Evolutionary conservation across 2,113 vertebrate genomes (phyloP).

Genomic region (Phrynocephalus versicolor): DNA sequence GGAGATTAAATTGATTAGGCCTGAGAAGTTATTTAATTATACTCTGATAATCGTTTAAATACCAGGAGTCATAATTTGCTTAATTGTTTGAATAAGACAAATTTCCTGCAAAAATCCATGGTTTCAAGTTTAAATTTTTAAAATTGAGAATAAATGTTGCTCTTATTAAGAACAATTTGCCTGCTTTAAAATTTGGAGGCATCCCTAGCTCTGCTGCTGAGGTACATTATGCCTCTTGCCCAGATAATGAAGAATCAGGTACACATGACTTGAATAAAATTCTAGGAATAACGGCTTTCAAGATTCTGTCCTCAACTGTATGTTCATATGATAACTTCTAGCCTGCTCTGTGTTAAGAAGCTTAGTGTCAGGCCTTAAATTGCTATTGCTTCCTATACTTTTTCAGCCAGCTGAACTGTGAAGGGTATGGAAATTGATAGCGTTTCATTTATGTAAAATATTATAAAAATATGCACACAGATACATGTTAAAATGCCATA

Average conservation of each 20-base stretch:
- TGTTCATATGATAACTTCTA: not conserved
- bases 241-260: not conserved
- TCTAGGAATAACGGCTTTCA: not conserved
- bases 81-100: conserved; percentile 50
- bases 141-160: conserved; percentile 30
- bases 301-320: too few relatives aligned
- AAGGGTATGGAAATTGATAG: conserved; percentile 15
- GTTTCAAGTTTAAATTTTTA: not conserved
- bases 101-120: conserved; percentile 28
- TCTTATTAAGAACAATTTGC: conserved; percentile 37
- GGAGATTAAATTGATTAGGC: conserved; percentile 64
- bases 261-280: not conserved
- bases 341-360: not conserved
- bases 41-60: conserved; percentile 41
- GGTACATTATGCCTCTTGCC: not conserved
- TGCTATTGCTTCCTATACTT: conserved; percentile 8
- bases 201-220: not conserved
- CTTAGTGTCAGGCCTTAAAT: not conserved
- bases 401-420: conserved; percentile 19
- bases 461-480: conserved; percentile 22
- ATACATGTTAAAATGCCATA: conserved; percentile 24
- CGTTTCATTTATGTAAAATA: conserved; percentile 16
- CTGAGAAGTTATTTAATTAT: conserved; percentile 55
- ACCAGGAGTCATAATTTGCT: conserved; percentile 20
- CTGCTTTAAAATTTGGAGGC: not conserved